Percentiles rank a stretch among this genome's conserved stretches.
Evolutionary conservation across 1,140 invertebrate genomes (phyloP).

Genomic region (Proales similis): DNA sequence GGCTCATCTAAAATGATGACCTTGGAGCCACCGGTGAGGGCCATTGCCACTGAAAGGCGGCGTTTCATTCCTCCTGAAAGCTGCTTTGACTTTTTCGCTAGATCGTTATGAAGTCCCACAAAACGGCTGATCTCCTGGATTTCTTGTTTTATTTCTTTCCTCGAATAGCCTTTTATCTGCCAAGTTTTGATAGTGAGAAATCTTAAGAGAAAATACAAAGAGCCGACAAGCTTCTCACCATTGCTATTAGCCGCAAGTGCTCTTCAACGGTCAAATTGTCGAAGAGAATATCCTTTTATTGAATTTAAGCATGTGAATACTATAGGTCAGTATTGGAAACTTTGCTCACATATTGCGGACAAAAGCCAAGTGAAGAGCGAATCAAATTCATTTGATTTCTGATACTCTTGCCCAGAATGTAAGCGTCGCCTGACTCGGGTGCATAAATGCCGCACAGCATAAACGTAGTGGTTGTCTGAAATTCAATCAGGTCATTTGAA

Average conservation of each 20-base stretch:
- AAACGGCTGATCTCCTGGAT: constrained; percentile 54
- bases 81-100: constrained; percentile 62
- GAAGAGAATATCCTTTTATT: constrained; percentile 68
- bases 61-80: constrained; percentile 37
- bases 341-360: constrained; percentile 34
- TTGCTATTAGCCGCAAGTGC: constrained; percentile 76
- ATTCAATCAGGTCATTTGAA: constrained; percentile 57
- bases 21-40: constrained; percentile 18
- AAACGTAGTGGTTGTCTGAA: constrained; percentile 59
- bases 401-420: constrained; percentile 6
- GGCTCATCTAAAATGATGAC: constrained; percentile 36
- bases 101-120: constrained; percentile 59
- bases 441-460: constrained; percentile 33
- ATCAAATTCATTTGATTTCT: constrained; percentile 30
- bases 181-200: constrained; percentile 36
- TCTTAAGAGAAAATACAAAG: neutral
- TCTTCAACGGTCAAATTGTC: constrained; percentile 78
- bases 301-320: neutral
- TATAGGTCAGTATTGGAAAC: neutral
- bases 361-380: constrained; percentile 27
- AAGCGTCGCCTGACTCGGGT: constrained; percentile 14
- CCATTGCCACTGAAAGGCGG: constrained; percentile 20
- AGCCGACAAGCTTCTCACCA: constrained; percentile 46
- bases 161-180: constrained; percentile 61
- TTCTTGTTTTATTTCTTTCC: constrained; percentile 56